Base-by-base conservation (phyloP, 2,888 invertebrate genomes). In the Atrina japonica region DNA sequence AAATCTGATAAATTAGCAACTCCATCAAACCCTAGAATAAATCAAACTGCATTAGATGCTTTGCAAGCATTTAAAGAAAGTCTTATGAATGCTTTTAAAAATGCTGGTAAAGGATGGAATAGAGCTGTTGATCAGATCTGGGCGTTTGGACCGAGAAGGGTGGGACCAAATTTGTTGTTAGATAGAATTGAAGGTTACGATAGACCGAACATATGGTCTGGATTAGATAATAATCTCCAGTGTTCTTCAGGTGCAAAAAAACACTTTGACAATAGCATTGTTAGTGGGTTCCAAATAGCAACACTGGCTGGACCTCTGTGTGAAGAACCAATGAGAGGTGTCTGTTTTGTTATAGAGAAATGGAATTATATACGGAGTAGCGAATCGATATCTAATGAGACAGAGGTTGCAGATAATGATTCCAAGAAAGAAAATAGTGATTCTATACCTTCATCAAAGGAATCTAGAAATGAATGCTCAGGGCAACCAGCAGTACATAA, bases 281-380 rank as follows among this genome's bases (percentile, higher is more conserved):
- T 90, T 5, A 85, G 83, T 76, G 91, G 91, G 5, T 91, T 91
- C 75, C 89, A 91, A 77, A 91, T 97, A 90, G 95, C 96, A 6
- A 94, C 96, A 29, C 91, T 95, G 64, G 94, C 96, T 49, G 99
- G 99, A 0, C 99, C 99, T 0, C 90, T 99, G 52, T 99, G 99
- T 91, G 97, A 98, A 85, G 99, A 99, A 88, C 97, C 98, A 1
- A 94, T 99, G 94, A 95, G 95, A 92, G 98, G 98, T 1, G 97
- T 98, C 0, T 87, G 87, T 70, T 97, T 98, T 91, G 92, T 96
- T 64, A 93, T 99, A 1, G 95, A 96, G 83, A 95, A 96, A 80
- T 98, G 97, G 95, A 92, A 92, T 29, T 61, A 61, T 47, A 30
- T 49, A 6, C 27, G 61, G n/a, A 61, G 61, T 21, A 61, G 49